phyloP scores from a whole-genome alignment of 1,140 invertebrate genomes.

The Atta cephalotes region DNA sequence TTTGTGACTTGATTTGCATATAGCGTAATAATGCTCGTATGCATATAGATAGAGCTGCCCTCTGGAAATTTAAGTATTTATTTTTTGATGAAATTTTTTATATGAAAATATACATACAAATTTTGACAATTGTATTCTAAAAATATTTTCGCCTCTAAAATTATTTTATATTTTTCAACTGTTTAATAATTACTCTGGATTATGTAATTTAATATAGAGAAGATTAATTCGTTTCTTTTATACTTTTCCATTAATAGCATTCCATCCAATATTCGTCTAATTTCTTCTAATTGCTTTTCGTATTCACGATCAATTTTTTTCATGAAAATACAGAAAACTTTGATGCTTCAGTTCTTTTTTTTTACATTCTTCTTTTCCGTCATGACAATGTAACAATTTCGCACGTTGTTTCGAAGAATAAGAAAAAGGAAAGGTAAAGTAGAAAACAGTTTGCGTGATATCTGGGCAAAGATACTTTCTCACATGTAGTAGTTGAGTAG shows the following conservation, averaged over 20 bases:
- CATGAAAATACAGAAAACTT: neutral
- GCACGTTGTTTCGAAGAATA: slow-evolving; percentile 31
- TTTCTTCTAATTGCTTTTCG: neutral
- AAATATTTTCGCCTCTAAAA: neutral
- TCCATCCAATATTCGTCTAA: neutral
- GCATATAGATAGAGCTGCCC: slow-evolving; percentile 18
- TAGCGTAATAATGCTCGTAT: slow-evolving; percentile 20
- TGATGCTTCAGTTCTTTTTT: neutral
- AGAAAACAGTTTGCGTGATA: slow-evolving; percentile 14
- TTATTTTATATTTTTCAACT: neutral
- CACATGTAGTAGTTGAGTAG: neutral
- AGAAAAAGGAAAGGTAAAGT: neutral
- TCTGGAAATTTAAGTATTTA: slow-evolving; percentile 2
- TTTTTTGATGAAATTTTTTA: slow-evolving; percentile 15
- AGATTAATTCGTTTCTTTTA: neutral
- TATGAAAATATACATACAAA: neutral
- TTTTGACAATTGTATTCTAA: neutral
- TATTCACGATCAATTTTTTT: neutral
- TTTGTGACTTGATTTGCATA: slow-evolving; percentile 42
- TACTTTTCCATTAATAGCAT: neutral
- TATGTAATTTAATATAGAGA: neutral
- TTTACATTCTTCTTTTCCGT: neutral
- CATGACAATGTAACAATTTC: neutral
- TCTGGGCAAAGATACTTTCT: slow-evolving; percentile 4
- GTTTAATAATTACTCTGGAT: neutral